phyloP scores from a whole-genome alignment of 2,888 invertebrate genomes.

The Callinectes sapidus region DNA sequence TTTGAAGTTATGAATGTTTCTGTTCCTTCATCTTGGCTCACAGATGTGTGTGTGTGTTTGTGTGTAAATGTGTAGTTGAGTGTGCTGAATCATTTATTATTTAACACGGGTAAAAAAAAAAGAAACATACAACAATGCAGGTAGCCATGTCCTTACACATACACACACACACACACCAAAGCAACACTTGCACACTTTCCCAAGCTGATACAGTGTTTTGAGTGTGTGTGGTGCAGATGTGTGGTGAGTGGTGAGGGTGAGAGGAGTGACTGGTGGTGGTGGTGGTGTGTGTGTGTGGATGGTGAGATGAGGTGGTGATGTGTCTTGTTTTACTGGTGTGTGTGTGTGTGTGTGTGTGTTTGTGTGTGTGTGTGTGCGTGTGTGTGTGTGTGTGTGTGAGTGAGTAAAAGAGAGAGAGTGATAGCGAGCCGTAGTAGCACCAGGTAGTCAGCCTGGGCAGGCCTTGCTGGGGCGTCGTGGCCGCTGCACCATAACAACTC shows the following conservation, averaged over 20 bases:
- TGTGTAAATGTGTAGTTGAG: slow-evolving; percentile 6
- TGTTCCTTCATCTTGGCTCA: neutral
- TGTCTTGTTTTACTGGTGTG: slow-evolving; percentile 28
- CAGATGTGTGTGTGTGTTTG: neutral
- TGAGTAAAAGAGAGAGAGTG: neutral
- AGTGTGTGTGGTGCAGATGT: neutral
- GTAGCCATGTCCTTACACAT: neutral
- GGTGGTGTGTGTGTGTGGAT: neutral
- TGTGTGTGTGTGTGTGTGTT: slow-evolving; percentile 19
- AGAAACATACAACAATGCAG: neutral
- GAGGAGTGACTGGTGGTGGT: neutral
- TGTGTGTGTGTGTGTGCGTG: neutral
- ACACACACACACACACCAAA: neutral
- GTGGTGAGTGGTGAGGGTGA: neutral
- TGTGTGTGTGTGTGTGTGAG: neutral
- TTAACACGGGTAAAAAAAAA: neutral
- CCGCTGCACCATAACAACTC: neutral
- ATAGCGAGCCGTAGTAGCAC: neutral
- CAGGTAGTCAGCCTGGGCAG: neutral
- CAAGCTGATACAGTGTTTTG: neutral
- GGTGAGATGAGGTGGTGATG: neutral
- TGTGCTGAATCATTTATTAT: neutral
- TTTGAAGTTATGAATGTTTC: neutral
- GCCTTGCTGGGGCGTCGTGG: neutral
- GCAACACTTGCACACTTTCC: slow-evolving; percentile 11